Percentiles rank a stretch among this genome's conserved stretches.
phyloP scores from a whole-genome alignment of 2,797 vertebrate species.

The Neoniphon sammara region DNA sequence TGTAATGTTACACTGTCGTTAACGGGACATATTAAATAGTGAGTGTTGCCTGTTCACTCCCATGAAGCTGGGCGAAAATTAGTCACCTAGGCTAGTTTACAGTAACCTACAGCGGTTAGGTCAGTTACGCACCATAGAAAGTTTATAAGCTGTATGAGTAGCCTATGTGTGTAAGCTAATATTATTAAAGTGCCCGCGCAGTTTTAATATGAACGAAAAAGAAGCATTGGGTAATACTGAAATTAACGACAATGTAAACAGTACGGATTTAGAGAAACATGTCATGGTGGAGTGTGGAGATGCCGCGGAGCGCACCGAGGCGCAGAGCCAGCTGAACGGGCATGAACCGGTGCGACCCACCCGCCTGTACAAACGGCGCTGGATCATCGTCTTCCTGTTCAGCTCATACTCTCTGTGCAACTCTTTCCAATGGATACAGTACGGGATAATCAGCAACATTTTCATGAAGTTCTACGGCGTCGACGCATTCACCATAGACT shows the following conservation, averaged over 20 bases:
- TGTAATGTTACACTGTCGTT: background rate
- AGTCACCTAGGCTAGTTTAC: background rate
- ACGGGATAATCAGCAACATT: constrained; percentile 93
- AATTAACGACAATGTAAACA: background rate
- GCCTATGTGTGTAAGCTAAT: background rate
- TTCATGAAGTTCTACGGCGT: constrained; percentile 91
- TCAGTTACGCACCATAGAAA: background rate
- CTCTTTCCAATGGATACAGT: constrained; percentile 98
- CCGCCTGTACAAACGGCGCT: constrained; percentile 85
- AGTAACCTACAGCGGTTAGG: background rate
- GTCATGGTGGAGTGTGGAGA: constrained; percentile 28
- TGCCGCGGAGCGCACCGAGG: background rate
- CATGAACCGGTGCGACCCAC: background rate
- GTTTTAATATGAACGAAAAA: constrained; percentile 68
- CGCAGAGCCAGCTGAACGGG: background rate
- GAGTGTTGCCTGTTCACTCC: background rate
- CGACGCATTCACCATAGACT: constrained; percentile 87
- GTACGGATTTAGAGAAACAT: constrained; percentile 39
- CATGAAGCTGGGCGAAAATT: background rate
- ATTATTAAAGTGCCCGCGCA: background rate
- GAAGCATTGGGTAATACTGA: constrained; percentile 14
- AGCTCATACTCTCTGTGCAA: constrained; percentile 94
- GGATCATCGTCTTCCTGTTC: constrained; percentile 90
- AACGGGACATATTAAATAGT: background rate
- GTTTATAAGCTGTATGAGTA: constrained; percentile 33